Base-by-base conservation (phyloP, 1,140 invertebrate genomes). In the Luehdorfia chinensis region DNA sequence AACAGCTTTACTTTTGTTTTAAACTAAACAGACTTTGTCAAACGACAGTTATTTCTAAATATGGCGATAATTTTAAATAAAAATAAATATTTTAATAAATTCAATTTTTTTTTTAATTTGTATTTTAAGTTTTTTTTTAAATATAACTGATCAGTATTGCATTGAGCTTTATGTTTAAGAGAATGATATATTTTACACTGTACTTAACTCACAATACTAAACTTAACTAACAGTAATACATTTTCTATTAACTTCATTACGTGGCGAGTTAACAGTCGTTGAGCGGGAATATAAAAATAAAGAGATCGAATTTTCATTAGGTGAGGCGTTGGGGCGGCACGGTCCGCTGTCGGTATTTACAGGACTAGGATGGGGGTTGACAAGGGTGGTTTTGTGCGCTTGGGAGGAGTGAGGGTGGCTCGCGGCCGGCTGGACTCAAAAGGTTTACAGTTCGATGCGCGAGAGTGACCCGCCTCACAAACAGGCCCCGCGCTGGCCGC, bases 251-350 rank as follows among this genome's bases (percentile, higher is more conserved):
- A 66, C 57, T 66, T 67, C 63, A 59, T 68, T 69, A 69, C 53
- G 67, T 57, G 61, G 54, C 54, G 49, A 50, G 59, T 72, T 72
- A 63, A 52, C 60, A 62, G 69, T 41, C 46, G 30, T 43, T 54
- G 61, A 55, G 57, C 55, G 60, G 48, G 60, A 66, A 73, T 60
- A 52, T 55, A 73, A 74, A 79, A 76, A 68, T 71, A 75, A 67
- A 77, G 60, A 76, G 70, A 81, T 80, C 58, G 69, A 76, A 77
- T 79, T 85, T 83, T 85, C 80, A 85, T 83, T 81, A 85, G 75
- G 61, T 53, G 71, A 77, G 69, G 78, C 76, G 75, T 77, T 75
- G 75, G 76, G 70, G 78, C 78, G 78, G 78, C 66, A 79, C 78
- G 75, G 63, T 78, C 66, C 66, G 66, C 71, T 65, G 60, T 56